Conservation (phyloP, 2,888 invertebrate genomes). For the Hypsopygia costalis region DNA sequence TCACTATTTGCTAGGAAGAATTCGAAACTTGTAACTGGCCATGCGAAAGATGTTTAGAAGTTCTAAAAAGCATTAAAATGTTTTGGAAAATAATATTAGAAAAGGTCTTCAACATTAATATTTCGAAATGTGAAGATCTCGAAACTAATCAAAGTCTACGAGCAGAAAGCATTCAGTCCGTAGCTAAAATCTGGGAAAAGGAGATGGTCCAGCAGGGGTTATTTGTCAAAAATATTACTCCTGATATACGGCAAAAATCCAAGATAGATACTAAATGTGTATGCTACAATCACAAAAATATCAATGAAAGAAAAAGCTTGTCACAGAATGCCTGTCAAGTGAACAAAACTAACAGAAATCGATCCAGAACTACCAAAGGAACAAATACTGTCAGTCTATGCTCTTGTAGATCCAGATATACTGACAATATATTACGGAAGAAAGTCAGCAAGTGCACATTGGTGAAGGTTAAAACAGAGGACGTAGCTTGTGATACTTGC, state of each 20-base stretch:
- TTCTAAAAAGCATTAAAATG: constrained; percentile 65
- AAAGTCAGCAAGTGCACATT: constrained; percentile 31
- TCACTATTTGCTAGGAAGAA: constrained; percentile 49
- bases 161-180: constrained; percentile 37
- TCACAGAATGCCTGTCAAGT: too few species aligned
- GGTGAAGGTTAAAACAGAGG: constrained; percentile 29
- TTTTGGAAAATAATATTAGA: constrained; percentile 66
- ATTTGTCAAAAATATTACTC: constrained; percentile 40
- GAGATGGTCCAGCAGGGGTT: constrained; percentile 54
- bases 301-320: constrained; percentile 20
- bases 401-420: too few species aligned
- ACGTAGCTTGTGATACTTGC: constrained; percentile 37
- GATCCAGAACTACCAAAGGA: too few species aligned
- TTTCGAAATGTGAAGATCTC: constrained; percentile 33
- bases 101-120: constrained; percentile 50
- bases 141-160: constrained; percentile 20
- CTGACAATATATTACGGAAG: too few species aligned
- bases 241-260: constrained; percentile 21
- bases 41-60: constrained; percentile 61
- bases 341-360: too few species aligned
- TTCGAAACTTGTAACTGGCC: constrained; percentile 69
- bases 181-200: constrained; percentile 52
- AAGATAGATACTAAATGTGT: constrained; percentile 7
- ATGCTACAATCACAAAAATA: constrained; percentile 7
- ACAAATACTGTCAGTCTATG: too few species aligned